Conservation (phyloP, 2,113 vertebrate species). For the Stigmatopora nigra region DNA sequence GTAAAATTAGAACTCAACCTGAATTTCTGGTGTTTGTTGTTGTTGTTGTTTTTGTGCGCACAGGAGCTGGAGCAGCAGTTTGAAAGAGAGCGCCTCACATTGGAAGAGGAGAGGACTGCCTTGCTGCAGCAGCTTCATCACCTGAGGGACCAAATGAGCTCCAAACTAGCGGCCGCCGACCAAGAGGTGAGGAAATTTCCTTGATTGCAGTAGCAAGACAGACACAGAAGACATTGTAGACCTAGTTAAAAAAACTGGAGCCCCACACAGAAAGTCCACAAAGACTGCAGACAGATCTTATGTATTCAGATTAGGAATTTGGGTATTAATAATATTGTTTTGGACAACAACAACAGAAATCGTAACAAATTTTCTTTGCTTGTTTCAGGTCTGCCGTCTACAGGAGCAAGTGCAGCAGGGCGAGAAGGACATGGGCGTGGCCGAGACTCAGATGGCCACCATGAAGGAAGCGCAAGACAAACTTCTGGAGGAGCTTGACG, state of each 20-base stretch:
- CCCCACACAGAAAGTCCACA: too few relatives aligned
- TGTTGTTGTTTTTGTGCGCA: neutral
- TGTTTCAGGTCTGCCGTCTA: constrained; percentile 75
- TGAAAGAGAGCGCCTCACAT: constrained; percentile 78
- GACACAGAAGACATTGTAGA: too few relatives aligned
- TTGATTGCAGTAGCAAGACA: too few relatives aligned
- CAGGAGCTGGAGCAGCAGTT: constrained; percentile 93
- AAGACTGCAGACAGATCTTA: too few relatives aligned
- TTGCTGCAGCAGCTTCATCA: constrained; percentile 82
- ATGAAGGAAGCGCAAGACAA: constrained; percentile 90
- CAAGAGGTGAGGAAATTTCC: constrained; percentile 72
- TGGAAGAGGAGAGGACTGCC: constrained; percentile 86
- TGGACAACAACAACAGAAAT: too few relatives aligned
- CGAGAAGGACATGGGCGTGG: constrained; percentile 80
- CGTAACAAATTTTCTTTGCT: too few relatives aligned
- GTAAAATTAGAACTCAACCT: neutral
- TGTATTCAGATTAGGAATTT: too few relatives aligned
- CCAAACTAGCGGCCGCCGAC: constrained; percentile 78
- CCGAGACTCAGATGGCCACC: constrained; percentile 84
- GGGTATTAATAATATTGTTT: neutral
- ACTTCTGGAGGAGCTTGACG: constrained; percentile 88
- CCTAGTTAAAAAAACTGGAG: too few relatives aligned
- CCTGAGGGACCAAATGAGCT: constrained; percentile 79
- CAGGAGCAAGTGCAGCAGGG: constrained; percentile 83
- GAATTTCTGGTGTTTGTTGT: neutral